Percentiles rank a stretch among this genome's conserved stretches.
phyloP scores from a whole-genome alignment of 2,113 vertebrate genomes.

The Prunella himalayana region DNA sequence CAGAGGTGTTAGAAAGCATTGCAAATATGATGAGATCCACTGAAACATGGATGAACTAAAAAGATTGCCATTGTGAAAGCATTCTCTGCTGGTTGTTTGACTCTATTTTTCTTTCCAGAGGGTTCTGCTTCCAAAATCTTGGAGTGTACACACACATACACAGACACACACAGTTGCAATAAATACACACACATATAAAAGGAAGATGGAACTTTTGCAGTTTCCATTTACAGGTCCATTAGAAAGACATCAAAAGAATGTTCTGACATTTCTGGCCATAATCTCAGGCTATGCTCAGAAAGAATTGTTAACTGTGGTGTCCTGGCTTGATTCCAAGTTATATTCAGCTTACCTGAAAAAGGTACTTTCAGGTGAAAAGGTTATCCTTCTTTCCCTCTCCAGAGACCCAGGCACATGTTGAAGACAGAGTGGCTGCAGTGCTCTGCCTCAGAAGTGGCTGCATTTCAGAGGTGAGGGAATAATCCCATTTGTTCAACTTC shows the following conservation, averaged over 20 bases:
- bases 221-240: background rate
- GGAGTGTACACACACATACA: background rate
- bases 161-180: background rate
- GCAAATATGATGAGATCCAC: background rate
- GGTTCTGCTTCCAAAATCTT: background rate
- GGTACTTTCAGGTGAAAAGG: slow-evolving; percentile 30
- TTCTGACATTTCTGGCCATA: slow-evolving; percentile 8
- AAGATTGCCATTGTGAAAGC: background rate
- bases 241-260: background rate
- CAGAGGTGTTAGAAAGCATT: background rate
- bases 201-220: background rate
- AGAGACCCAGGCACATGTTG: background rate
- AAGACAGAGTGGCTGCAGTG: background rate
- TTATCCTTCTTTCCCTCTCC: background rate
- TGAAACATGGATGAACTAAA: background rate
- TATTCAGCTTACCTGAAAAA: slow-evolving; percentile 11
- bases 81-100: background rate
- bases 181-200: background rate
- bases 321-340: background rate
- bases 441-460: slow-evolving; percentile 15
- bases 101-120: background rate
- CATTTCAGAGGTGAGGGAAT: slow-evolving; percentile 29
- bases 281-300: background rate
- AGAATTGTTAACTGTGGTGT: background rate
- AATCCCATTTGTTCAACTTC: slow-evolving; percentile 13